Conservation (phyloP, 1,140 invertebrate genomes). For the Globodera rostochiensis region DNA sequence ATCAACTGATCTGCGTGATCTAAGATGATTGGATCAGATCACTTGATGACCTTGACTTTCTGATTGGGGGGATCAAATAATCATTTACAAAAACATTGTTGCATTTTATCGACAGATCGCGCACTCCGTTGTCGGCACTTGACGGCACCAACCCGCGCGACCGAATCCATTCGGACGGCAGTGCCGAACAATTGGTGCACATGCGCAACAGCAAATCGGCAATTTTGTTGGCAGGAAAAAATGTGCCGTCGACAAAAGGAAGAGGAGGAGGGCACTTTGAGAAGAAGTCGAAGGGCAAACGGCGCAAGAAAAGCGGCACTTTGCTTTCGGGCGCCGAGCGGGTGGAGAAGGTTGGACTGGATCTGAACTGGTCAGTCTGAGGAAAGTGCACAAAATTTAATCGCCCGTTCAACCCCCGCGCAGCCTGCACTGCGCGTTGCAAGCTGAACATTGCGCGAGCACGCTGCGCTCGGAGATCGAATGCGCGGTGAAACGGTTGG, state of each 20-base stretch:
- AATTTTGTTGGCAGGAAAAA: constrained; percentile 3
- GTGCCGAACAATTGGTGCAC: constrained; percentile 32
- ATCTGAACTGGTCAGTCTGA: constrained; percentile 23
- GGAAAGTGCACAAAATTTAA: constrained; percentile 14
- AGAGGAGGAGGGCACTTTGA: constrained; percentile 23
- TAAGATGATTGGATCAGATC: too few species aligned
- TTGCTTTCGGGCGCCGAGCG: not conserved
- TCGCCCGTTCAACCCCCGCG: not conserved
- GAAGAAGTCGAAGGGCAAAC: constrained; percentile 27
- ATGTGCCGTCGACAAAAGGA: constrained; percentile 7
- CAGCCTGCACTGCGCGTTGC: constrained; percentile 54
- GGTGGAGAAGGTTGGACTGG: constrained; percentile 8
- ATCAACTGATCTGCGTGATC: not conserved
- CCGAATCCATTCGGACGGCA: constrained; percentile 62
- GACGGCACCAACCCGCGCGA: constrained; percentile 38
- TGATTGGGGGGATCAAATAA: too few species aligned
- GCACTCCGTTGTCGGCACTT: constrained; percentile 42
- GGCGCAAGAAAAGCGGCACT: constrained; percentile 21
- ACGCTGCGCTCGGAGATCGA: constrained; percentile 60
- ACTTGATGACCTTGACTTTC: too few species aligned
- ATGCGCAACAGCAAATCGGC: not conserved
- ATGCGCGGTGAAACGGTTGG: constrained; percentile 59
- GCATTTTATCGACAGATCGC: constrained; percentile 32
- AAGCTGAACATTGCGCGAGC: constrained; percentile 47
- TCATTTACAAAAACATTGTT: too few species aligned